phyloP scores from a whole-genome alignment of 2,888 invertebrate genomes.

The Heliconius aoede region DNA sequence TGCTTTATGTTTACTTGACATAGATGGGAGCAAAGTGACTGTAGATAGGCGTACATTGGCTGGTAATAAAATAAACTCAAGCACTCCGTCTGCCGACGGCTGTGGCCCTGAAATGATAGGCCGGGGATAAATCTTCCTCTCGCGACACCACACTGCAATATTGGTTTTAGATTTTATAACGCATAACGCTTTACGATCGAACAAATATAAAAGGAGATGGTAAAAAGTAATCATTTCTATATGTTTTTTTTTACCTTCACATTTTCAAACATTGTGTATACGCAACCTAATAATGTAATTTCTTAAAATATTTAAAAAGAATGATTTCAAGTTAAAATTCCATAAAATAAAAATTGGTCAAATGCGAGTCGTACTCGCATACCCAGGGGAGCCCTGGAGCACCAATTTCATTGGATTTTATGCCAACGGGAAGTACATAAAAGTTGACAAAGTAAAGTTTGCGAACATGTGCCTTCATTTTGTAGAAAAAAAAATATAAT shows the following conservation, averaged over 20 bases:
- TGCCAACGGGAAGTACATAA: too few species aligned
- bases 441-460: too few species aligned
- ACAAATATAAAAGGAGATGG: not conserved
- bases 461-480: too few species aligned
- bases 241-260: not conserved
- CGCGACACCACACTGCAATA: slow-evolving; percentile 6
- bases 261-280: not conserved
- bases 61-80: slow-evolving; percentile 25
- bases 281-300: not conserved
- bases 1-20: slow-evolving; percentile 4
- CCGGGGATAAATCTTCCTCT: slow-evolving; percentile 13
- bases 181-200: not conserved
- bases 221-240: slow-evolving; percentile 1
- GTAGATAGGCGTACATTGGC: slow-evolving; percentile 7
- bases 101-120: slow-evolving; percentile 20
- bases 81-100: slow-evolving; percentile 21
- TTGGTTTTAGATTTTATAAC: slow-evolving; percentile 16
- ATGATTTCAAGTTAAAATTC: not conserved
- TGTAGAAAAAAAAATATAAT: too few species aligned
- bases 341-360: not conserved
- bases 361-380: too few species aligned
- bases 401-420: too few species aligned
- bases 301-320: not conserved
- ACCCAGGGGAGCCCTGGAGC: too few species aligned
- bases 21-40: slow-evolving; percentile 4